Percentiles rank a stretch among this genome's conserved stretches.
Evolutionary conservation across 1,140 invertebrate species (phyloP).

Genomic region (Vollenhovia emeryi): DNA sequence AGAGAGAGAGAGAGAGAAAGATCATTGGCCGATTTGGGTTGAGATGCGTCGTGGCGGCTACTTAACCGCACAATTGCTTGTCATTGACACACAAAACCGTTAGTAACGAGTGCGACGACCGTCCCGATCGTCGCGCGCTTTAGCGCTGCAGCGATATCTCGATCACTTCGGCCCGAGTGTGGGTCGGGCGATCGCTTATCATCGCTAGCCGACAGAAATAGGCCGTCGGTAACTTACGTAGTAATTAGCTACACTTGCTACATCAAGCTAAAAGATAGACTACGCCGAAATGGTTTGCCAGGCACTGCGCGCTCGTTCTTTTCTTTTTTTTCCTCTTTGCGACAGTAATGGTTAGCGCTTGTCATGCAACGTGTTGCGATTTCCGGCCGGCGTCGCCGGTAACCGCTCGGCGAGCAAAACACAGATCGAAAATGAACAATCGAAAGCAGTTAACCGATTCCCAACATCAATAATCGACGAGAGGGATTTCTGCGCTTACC

Average conservation of each 20-base stretch:
- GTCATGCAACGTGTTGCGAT: background rate
- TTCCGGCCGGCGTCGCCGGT: background rate
- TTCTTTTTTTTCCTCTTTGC: too few species aligned
- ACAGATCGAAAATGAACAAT: slow-evolving; percentile 35
- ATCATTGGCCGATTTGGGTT: slow-evolving; percentile 80
- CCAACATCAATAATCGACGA: slow-evolving; percentile 33
- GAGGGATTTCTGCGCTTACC: slow-evolving; percentile 77
- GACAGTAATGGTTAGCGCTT: background rate
- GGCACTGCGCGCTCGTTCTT: background rate
- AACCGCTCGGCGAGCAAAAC: slow-evolving; percentile 28
- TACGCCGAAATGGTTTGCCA: background rate
- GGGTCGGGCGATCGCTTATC: background rate
- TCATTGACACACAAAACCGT: slow-evolving; percentile 81
- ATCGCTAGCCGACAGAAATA: slow-evolving; percentile 24
- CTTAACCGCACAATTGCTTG: slow-evolving; percentile 82
- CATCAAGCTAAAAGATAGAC: slow-evolving; percentile 11
- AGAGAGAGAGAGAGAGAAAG: too few species aligned
- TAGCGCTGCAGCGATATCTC: slow-evolving; percentile 1
- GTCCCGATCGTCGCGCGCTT: slow-evolving; percentile 19
- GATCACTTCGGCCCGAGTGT: background rate
- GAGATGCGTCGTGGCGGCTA: slow-evolving; percentile 74
- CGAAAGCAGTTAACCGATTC: slow-evolving; percentile 31
- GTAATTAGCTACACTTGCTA: slow-evolving; percentile 9
- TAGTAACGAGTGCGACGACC: slow-evolving; percentile 66
- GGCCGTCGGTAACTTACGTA: slow-evolving; percentile 14